A percentile compares a stretch with the other conserved stretches of the same genome.
These are phyloP conservation scores for Streblospio benedicti DNA, from an alignment of 1,140 invertebrate genomes.

Conservation along the genomic window DNA sequence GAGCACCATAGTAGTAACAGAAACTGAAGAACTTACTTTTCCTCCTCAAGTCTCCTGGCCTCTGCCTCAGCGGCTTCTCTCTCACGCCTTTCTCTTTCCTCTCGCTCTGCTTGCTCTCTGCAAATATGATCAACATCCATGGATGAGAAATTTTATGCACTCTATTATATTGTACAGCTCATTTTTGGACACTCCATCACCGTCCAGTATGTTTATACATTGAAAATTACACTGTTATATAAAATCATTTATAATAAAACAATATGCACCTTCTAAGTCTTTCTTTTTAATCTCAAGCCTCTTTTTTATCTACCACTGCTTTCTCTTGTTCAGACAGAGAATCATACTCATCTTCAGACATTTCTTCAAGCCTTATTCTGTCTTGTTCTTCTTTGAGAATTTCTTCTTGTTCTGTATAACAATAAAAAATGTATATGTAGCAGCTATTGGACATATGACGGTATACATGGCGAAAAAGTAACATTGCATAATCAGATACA, in stretches of 20 bases:
- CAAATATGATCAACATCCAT: constrained; percentile 9
- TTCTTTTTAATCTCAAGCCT: constrained; percentile 40
- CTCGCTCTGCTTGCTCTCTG: constrained; percentile 35
- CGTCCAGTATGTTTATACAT: no score
- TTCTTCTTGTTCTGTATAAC: no score
- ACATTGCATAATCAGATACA: neutral
- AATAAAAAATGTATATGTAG: no score
- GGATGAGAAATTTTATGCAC: neutral
- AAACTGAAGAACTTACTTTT: constrained; percentile 30
- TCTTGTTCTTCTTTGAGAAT: constrained; percentile 34
- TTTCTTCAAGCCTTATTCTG: constrained; percentile 38
- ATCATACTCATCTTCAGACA: constrained; percentile 48
- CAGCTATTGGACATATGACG: no score
- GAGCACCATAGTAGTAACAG: neutral
- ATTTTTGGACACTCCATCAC: no score
- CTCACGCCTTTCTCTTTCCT: constrained; percentile 33
- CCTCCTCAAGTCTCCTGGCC: constrained; percentile 35
- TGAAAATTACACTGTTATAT: neutral
- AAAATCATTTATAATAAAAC: no score
- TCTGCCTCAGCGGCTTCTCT: constrained; percentile 35
- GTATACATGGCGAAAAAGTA: constrained; percentile 24
- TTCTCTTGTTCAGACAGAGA: constrained; percentile 39
- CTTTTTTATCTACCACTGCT: constrained; percentile 37
- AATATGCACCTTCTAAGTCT: constrained; percentile 37
- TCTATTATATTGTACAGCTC: no score